Base-by-base conservation (phyloP, 2,888 invertebrate genomes). In the Amblyjoppa fuscipennis region DNA sequence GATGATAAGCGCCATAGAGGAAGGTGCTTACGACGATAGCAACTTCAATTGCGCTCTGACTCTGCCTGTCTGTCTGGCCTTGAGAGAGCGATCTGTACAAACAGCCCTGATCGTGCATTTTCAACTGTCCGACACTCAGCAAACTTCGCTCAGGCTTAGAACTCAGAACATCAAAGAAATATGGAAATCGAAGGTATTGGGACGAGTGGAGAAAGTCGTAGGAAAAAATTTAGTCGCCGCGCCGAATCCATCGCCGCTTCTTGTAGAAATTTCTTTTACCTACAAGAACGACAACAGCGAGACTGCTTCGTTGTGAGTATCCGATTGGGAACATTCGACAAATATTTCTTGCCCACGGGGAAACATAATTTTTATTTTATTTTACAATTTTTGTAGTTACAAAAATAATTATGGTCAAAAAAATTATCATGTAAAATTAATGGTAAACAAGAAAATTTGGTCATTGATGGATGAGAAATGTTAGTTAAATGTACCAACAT, bases 111-210 rank as follows among this genome's bases (percentile, higher is more conserved):
- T 94, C 13, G 94, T 96, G 0, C 94, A 95, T 85, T 96, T 96
- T 89, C 95, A 96, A 76, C 84, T 92, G 13, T 77, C 87, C 0
- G 86, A 89, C 11, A 81, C 80, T 49, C 82, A 83, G 16, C 59
- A 87, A 3, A 61, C 38, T 11, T 73, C 41, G 34, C 84, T 92
- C 16, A 92, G 87, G 84, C 28, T 87, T 0, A 91, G 88, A 59
- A 81, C 91, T 16, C 90, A 91, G 71, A 91, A 79, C 80, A 73
- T 93, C 34, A 98, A 98, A 92, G 97, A 98, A 92, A 96, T 97
- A 0, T 98, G 97, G 96, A 98, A 98, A 93, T 96, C 96, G 95
- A 95, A 96, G 13, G 95, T 96, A 76, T 96, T 96, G 75, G 94
- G 95, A 0, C 94, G 94, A 77, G 93, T 98, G 31, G 96, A 96